Evolutionary conservation across 2,888 invertebrate species (phyloP), one percentile per base, ranked within the genome.

Genomic region (Plebejus anna): DNA sequence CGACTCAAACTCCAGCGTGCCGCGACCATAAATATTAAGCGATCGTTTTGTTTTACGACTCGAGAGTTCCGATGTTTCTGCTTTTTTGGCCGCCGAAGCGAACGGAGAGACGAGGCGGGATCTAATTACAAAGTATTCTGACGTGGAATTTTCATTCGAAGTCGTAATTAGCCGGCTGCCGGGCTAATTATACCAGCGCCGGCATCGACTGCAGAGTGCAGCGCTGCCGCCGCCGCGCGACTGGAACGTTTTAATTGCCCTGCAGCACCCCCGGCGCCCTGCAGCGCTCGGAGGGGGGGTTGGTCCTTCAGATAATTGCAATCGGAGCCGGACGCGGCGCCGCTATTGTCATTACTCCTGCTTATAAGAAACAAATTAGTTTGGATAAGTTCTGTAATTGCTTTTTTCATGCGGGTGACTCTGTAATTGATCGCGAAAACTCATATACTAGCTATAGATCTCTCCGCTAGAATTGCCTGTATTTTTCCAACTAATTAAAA

Each of bases 211-310:
- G 51, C 28, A 32, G 47, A 11, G 13, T 55, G 11, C 47, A 51
- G 47, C 28, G 28, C 51, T 55, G n/a, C 47, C 51, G 22, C 47
- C 73, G 16, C 22, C 71, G 22, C 47, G n/a, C 55, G 73, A 73
- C 32, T 73, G 73, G 73, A 55, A 73, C 73, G 32, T 28, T 73
- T 73, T 73, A 73, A 73, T 73, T 73, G 73, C 73, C 51, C 28
- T 55, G 73, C 55, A 28, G 32, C 47, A 73, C 55, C 22, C 72
- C 55, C 22, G 1, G n/a, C 28, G 16, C 42, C 4, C 73, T 51
- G 13, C 55, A 55, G 55, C 36, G 1, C n/a, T 22, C 4, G 13
- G 22, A 11, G 16, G 51, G 72, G 47, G n/a, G 47, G 47, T 72
- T 28, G 47, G 47, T 72, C 47, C 72, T 73, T 4, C 47, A 36